Conservation (phyloP, 1,140 invertebrate genomes). For the Leptonema lineaticorne region DNA sequence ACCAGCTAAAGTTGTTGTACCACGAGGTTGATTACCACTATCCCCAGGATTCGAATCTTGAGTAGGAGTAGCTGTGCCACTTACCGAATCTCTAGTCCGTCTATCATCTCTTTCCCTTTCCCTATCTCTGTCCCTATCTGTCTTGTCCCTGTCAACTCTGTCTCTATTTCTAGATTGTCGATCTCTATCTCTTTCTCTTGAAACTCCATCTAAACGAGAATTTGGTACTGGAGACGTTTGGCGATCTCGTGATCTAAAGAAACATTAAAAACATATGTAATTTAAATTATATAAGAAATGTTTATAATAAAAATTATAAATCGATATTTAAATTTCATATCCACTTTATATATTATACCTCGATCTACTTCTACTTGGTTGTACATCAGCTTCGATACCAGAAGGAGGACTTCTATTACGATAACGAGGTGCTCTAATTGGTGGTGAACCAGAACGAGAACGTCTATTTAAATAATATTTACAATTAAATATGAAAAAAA, state of each 20-base stretch:
- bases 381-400: slow-evolving; percentile 21
- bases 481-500: neutral
- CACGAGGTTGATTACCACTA: slow-evolving; percentile 31
- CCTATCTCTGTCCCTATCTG: slow-evolving; percentile 3
- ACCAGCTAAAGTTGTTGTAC: slow-evolving; percentile 42
- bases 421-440: slow-evolving; percentile 48
- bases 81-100: slow-evolving; percentile 36
- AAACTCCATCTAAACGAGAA: slow-evolving; percentile 26
- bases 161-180: slow-evolving; percentile 21
- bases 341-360: slow-evolving; percentile 21
- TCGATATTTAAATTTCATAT: too few relatives aligned
- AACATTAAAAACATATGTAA: neutral
- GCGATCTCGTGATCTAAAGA: slow-evolving; percentile 33
- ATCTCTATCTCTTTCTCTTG: slow-evolving; percentile 32
- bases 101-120: slow-evolving; percentile 24
- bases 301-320: neutral
- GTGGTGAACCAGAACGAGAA: slow-evolving; percentile 43
- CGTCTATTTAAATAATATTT: slow-evolving; percentile 41
- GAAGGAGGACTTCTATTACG: slow-evolving; percentile 50
- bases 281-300: neutral
- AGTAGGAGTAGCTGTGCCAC: slow-evolving; percentile 57
- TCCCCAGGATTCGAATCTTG: slow-evolving; percentile 65
- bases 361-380: slow-evolving; percentile 33
- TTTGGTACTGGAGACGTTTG: slow-evolving; percentile 18
- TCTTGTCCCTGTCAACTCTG: slow-evolving; percentile 9